Base-by-base conservation (phyloP, 2,797 vertebrate genomes). In the Sylvia borin region DNA sequence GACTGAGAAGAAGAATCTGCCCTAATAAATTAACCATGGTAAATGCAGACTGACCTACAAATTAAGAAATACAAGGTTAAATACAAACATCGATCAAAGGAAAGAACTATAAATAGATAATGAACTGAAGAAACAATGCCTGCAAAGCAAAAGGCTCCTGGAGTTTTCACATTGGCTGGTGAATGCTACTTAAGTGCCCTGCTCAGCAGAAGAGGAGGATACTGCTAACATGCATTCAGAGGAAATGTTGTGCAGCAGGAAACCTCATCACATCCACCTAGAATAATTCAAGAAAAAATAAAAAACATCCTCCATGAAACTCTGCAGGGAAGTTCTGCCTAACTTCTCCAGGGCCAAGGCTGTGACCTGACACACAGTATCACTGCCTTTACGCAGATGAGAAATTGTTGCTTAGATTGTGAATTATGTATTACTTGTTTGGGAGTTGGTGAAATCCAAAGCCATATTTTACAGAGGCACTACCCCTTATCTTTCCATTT, bases 31-130 rank as follows among this genome's bases (percentile, higher is more conserved):
- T 97, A 97, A 94, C 92, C 83, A 91, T 91, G 67, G 55, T 94
- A 93, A 93, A 94, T 68, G 77, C 14, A 14, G 83, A 82, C 93
- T 95, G 93, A 95, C 93, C 93, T 95, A 92, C 92, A 94, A 97
- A 95, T 96, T 96, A 96, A 94, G 91, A 96, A 97, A 96, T 92
- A 83, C 91, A 96, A 97, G 96, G 94, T 96, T 96, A 96, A 97
- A 96, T 96, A 91, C 94, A 94, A 94, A 75, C 93, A 96, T 97
- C 15, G 21, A 94, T 96, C 94, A 97, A 96, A 95, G 60, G 72
- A 78, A 94, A 93, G 74, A 90, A 74, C 93, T 93, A 94, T 96
- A 93, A 97, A 96, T 96, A 96, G 94, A 91, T 94, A 97, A 96
- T 95, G 94, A 95, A 95, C 66, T 94, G 78, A 92, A 94, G 91